phyloP scores from a whole-genome alignment of 2,888 invertebrate genomes.

The Coremacera marginata region DNA sequence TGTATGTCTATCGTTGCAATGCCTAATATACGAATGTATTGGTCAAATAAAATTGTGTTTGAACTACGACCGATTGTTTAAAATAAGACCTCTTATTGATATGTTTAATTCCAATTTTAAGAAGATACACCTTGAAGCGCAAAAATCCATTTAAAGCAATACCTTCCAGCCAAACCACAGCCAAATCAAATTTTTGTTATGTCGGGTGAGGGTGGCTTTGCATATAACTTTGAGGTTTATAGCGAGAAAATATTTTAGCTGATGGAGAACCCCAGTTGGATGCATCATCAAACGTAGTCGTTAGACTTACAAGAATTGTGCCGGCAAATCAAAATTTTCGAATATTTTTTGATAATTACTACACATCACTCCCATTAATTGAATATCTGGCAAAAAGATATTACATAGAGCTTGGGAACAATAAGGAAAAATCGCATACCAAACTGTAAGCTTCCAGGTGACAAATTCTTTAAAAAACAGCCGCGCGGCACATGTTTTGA shows the following conservation, averaged over 20 bases:
- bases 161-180: neutral
- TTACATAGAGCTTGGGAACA: constrained; percentile 32
- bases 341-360: constrained; percentile 34
- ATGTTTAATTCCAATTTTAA: neutral
- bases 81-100: neutral
- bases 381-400: constrained; percentile 22
- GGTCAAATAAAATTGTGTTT: no score
- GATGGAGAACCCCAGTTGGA: neutral
- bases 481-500: no score
- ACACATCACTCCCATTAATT: constrained; percentile 36
- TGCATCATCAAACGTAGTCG: neutral
- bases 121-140: neutral
- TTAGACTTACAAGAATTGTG: neutral
- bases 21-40: no score
- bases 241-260: neutral
- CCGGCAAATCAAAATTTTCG: neutral
- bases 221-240: neutral
- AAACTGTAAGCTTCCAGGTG: constrained; percentile 24
- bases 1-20: neutral
- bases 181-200: neutral
- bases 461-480: neutral
- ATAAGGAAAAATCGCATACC: constrained; percentile 1
- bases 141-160: neutral
- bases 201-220: constrained; percentile 3
- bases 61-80: no score